A percentile compares a stretch with the other conserved stretches of the same genome.
Evolutionary conservation across 2,797 vertebrate genomes (phyloP).

Genomic region (Picus viridis): DNA sequence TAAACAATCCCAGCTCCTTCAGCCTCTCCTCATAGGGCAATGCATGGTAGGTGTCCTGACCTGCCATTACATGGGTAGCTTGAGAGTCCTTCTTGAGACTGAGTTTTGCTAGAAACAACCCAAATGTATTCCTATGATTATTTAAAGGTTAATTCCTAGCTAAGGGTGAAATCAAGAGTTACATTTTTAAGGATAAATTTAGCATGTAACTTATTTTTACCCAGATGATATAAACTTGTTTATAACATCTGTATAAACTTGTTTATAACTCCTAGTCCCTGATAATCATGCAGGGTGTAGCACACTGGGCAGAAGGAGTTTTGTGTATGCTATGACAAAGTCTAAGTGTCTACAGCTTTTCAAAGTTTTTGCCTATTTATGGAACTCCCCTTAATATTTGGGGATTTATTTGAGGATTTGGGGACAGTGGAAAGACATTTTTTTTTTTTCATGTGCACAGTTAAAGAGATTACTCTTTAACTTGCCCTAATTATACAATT

Average conservation of each 20-base stretch:
- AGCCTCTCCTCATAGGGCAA: too few relatives aligned
- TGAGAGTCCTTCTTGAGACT: not conserved
- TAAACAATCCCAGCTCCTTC: too few relatives aligned
- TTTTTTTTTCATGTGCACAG: not conserved
- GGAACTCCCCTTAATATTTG: not conserved
- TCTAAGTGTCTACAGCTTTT: not conserved
- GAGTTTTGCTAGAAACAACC: not conserved
- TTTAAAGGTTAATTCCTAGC: not conserved
- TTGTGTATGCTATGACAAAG: not conserved
- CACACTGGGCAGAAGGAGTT: not conserved
- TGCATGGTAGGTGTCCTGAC: not conserved
- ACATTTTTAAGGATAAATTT: not conserved
- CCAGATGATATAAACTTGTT: not conserved
- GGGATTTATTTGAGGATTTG: not conserved
- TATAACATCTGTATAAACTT: too few relatives aligned
- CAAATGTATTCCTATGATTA: not conserved
- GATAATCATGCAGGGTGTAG: not conserved
- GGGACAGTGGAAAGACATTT: not conserved
- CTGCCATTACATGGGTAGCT: not conserved
- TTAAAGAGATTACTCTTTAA: not conserved
- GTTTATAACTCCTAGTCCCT: not conserved
- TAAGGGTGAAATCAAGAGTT: not conserved
- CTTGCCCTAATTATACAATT: not conserved
- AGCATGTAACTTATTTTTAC: not conserved
- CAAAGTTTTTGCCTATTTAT: not conserved